Base-by-base conservation (phyloP, 2,113 vertebrate species). In the Rutilus rutilus region DNA sequence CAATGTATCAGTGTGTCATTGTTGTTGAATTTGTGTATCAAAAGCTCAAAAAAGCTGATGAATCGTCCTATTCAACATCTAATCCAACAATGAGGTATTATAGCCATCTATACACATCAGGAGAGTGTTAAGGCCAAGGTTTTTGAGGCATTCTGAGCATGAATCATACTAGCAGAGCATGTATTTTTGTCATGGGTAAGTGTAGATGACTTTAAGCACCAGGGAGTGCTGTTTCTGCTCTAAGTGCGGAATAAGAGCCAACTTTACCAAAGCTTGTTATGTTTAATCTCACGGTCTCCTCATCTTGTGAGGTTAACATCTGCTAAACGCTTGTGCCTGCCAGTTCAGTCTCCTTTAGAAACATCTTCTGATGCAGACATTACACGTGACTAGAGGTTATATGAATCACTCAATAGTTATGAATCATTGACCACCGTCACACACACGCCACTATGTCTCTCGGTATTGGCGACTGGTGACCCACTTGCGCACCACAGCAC, bases 81-180 rank as follows among this genome's bases (percentile, higher is more conserved):
- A 10, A 45, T 73, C 69, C 33, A 45, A 57, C 27, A 78, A 36
- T 12, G 30, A 78, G 52, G 5, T 59, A 59, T 36, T 23, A 45
- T 21, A 79, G 23, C 6, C 78, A 59, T 21, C 50, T 36, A 6
- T 15, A 64, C 23, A 27, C 14, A 50, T 65, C 42, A 30, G 8
- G 12, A 52, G 19, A 7, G 14, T 47, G 21, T 82, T 50, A 50
- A 82, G 79, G 79, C 79, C 10, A 30, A 21, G 42, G 42, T 11
- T 81, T 80, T 47, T 47, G 23, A 59, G 54, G 39, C 60, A 47
- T 76, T 76, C 74, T 45, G 69, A 42, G 23, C 47, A 39, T 74
- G 21, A 45, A 45, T 36, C 10, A n/a, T 47, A 25, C 23, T 17
- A 19, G 39, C 33, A 65, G 78, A 47, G n/a, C 60, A 65, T 52